These are phyloP conservation scores for Agriopis marginaria DNA, from an alignment of 2,888 invertebrate genomes.

Conservation along the genomic window DNA sequence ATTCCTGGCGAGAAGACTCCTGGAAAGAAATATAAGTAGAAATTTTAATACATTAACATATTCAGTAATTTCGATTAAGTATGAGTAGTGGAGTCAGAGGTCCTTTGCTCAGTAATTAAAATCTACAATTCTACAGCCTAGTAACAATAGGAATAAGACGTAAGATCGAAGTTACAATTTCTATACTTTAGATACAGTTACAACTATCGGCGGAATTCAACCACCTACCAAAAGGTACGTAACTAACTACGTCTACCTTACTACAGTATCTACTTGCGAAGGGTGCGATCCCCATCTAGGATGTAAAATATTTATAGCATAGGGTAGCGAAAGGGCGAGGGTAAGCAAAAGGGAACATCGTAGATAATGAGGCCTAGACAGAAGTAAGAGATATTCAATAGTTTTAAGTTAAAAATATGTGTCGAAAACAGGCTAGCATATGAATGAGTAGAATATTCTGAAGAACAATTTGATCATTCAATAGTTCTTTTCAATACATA, in stretches of 20 bases:
- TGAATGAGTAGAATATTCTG: no score
- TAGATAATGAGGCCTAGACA: background rate
- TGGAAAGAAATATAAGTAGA: constrained; percentile 58
- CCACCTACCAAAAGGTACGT: background rate
- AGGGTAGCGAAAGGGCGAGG: constrained; percentile 14
- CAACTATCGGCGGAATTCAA: background rate
- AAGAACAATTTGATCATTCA: no score
- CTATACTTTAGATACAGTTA: background rate
- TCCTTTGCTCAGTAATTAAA: no score
- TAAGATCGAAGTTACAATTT: background rate
- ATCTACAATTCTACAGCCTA: no score
- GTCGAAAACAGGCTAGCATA: no score
- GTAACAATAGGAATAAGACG: background rate
- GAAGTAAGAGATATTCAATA: background rate
- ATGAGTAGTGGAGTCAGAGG: background rate
- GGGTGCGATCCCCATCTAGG: constrained; percentile 1
- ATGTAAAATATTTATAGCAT: constrained; percentile 3
- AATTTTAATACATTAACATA: background rate
- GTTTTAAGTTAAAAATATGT: background rate
- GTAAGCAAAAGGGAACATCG: background rate
- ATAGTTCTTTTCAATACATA: background rate
- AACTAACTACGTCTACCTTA: no score
- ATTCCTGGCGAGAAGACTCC: constrained; percentile 93
- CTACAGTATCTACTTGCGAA: background rate
- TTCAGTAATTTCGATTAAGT: no score